Percentiles rank a stretch among this genome's conserved stretches.
These are phyloP conservation scores for Poicephalus meyeri DNA, from an alignment of 2,113 vertebrate species.

Conservation along the genomic window DNA sequence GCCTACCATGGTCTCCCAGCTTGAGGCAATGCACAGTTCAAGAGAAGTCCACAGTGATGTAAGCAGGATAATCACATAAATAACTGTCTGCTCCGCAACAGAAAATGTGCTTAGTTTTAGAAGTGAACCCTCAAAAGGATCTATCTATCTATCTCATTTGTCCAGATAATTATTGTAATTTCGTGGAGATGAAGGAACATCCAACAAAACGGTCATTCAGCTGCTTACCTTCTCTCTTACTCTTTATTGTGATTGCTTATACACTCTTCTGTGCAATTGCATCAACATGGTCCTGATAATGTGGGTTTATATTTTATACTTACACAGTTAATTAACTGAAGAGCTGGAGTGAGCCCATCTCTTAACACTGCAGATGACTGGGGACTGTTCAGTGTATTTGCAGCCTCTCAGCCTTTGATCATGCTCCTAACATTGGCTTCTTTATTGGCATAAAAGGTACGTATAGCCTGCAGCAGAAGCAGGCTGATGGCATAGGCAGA, in stretches of 20 bases:
- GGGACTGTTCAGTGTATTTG: background rate
- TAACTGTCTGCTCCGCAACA: background rate
- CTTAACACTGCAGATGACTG: background rate
- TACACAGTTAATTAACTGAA: background rate
- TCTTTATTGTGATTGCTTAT: background rate
- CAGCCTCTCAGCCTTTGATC: background rate
- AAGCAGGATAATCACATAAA: conserved; percentile 9
- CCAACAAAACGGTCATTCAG: background rate
- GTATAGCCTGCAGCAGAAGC: fast-evolving
- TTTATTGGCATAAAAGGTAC: background rate
- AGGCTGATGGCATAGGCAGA: background rate
- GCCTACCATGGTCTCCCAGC: background rate
- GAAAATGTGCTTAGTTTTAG: background rate
- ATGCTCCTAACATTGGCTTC: fast-evolving
- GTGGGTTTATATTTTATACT: background rate
- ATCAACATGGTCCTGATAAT: background rate
- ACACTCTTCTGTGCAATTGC: background rate
- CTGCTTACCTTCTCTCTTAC: background rate
- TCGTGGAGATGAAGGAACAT: background rate
- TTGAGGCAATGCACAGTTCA: background rate
- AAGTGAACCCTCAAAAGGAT: background rate
- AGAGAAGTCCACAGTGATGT: background rate
- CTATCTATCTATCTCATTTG: background rate
- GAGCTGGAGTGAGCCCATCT: background rate
- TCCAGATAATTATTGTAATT: background rate